phyloP scores from a whole-genome alignment of 2,113 vertebrate genomes.

The Elephas maximus region DNA sequence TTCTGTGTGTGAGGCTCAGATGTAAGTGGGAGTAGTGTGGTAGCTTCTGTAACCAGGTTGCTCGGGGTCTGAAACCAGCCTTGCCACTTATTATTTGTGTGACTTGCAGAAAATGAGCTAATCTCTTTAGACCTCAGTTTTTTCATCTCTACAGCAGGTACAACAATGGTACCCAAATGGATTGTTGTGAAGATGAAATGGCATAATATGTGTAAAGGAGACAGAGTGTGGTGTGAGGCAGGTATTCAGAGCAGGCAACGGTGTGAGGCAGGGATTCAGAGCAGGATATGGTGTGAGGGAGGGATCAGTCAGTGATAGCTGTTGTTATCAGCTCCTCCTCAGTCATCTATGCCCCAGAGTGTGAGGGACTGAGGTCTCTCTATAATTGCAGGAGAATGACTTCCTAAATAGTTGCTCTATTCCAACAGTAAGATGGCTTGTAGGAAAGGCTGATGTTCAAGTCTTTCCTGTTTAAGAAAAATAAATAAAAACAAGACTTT shows the following conservation, averaged over 20 bases:
- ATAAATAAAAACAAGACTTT: not conserved
- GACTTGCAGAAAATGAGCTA: not conserved
- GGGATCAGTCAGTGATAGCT: not conserved
- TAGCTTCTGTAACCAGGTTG: not conserved
- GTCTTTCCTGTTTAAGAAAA: not conserved
- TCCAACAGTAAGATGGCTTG: not conserved
- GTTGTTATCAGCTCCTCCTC: not conserved
- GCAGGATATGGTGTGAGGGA: no score
- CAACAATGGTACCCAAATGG: not conserved
- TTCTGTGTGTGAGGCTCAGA: not conserved
- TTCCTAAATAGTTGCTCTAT: not conserved
- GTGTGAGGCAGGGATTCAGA: no score
- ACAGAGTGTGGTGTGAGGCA: not conserved
- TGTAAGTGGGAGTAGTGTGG: accelerated
- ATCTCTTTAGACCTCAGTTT: not conserved
- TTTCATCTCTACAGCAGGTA: accelerated
- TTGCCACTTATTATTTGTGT: not conserved
- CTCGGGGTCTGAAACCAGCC: not conserved
- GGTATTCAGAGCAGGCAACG: no score
- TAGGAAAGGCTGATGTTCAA: not conserved
- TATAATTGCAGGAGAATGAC: not conserved
- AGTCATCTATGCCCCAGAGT: no score
- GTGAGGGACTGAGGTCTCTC: no score
- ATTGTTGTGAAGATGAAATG: no score
- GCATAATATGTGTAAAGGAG: no score